These are phyloP conservation scores for Colinus virginianus DNA, from an alignment of 2,113 vertebrate species.

Conservation along the genomic window DNA sequence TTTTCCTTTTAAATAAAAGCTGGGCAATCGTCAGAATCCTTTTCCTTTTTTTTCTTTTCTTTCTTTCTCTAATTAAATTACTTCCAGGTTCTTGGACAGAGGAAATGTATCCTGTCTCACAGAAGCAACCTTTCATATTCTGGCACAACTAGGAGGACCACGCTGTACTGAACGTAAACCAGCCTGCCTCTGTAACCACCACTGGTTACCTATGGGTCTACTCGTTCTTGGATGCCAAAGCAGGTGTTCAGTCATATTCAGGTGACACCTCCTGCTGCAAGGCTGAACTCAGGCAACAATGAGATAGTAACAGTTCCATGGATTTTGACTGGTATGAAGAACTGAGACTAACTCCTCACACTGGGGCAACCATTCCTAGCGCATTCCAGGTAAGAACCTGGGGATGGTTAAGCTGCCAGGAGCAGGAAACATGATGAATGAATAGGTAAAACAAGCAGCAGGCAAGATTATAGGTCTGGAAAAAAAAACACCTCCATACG, in stretches of 20 bases:
- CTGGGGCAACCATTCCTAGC: neutral
- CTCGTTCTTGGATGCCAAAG: neutral
- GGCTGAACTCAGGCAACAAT: neutral
- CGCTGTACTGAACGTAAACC: neutral
- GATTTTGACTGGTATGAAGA: conserved; percentile 42
- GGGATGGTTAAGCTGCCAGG: conserved; percentile 12
- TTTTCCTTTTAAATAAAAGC: neutral
- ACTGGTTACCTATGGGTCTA: neutral
- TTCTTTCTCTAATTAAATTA: neutral
- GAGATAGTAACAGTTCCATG: conserved; percentile 19
- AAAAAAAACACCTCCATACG: conserved; percentile 40
- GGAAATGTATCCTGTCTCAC: neutral
- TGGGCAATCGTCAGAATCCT: neutral
- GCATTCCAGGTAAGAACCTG: conserved; percentile 17
- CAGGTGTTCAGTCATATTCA: neutral
- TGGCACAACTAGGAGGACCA: neutral
- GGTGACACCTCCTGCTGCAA: neutral
- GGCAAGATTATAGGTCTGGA: conserved; percentile 33
- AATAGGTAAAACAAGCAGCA: conserved; percentile 4
- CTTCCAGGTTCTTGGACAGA: neutral
- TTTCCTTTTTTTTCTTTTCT: neutral
- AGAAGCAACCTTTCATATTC: neutral
- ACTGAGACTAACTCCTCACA: conserved; percentile 10
- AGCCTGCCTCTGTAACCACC: neutral
- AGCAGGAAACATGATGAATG: conserved; percentile 44